Conservation (phyloP, 2,888 invertebrate species). For the Heliconius ismenius region DNA sequence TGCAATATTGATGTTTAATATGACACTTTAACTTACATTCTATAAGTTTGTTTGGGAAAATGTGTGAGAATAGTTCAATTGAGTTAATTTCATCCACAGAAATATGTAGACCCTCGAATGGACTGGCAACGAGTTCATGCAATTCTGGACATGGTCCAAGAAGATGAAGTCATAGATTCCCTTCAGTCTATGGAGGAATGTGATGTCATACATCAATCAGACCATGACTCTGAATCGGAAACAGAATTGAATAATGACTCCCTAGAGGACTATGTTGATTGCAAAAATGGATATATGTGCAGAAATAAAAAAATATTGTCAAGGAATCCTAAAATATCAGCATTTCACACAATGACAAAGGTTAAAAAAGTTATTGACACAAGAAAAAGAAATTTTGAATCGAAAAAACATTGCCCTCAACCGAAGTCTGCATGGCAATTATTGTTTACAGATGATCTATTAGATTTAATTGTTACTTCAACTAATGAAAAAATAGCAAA, state of each 20-base stretch:
- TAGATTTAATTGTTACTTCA: constrained; percentile 68
- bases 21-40: constrained; percentile 50
- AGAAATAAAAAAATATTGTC: constrained; percentile 60
- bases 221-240: constrained; percentile 73
- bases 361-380: constrained; percentile 53
- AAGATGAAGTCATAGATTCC: constrained; percentile 71
- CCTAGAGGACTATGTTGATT: constrained; percentile 56
- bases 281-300: constrained; percentile 63
- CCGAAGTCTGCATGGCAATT: constrained; percentile 72
- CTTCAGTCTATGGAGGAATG: constrained; percentile 70
- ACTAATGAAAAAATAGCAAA: constrained; percentile 69
- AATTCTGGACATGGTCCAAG: constrained; percentile 75
- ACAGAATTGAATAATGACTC: constrained; percentile 61
- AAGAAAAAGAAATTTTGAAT: constrained; percentile 55
- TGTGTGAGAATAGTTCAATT: constrained; percentile 71
- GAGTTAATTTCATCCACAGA: constrained; percentile 78
- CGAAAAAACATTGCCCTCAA: constrained; percentile 52
- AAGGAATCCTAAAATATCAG: constrained; percentile 56
- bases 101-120: constrained; percentile 76
- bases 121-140: constrained; percentile 79
- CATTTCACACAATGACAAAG: constrained; percentile 50
- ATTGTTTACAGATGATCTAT: constrained; percentile 68
- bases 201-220: constrained; percentile 68
- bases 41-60: constrained; percentile 36
- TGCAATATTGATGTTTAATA: constrained; percentile 49